Conservation (phyloP, 2,888 invertebrate species). For the Standfussiana lucernea region DNA sequence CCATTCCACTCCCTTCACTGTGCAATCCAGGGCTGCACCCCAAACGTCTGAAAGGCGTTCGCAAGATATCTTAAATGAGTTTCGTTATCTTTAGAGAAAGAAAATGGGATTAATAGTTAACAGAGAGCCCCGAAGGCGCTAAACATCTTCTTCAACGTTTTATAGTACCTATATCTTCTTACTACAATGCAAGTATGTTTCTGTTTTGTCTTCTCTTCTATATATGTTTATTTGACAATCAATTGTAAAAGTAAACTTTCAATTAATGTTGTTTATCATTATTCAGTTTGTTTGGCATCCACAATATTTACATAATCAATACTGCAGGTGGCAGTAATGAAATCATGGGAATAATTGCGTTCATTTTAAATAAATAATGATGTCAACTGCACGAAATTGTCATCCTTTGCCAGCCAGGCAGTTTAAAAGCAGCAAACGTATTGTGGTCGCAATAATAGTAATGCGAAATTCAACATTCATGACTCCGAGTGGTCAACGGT, state of each 20-base stretch:
- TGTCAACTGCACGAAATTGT: conserved; percentile 21
- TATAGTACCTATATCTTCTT: conserved; percentile 33
- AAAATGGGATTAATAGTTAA: conserved; percentile 90
- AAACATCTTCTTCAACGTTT: conserved; percentile 77
- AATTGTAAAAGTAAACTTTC: conserved; percentile 2
- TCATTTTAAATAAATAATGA: conserved; percentile 33
- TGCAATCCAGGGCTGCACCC: conserved; percentile 82
- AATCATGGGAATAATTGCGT: conserved; percentile 32
- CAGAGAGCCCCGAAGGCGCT: conserved; percentile 82
- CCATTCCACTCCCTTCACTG: conserved; percentile 71
- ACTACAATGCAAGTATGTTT: not conserved
- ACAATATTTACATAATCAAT: conserved; percentile 37
- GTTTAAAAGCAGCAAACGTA: conserved; percentile 35
- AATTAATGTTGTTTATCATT: conserved; percentile 8
- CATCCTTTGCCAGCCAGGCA: conserved; percentile 18
- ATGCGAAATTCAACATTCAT: conserved; percentile 68
- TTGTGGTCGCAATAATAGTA: conserved; percentile 56
- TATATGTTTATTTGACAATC: conserved; percentile 20
- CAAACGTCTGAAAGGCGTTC: conserved; percentile 87
- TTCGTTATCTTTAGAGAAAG: conserved; percentile 89
- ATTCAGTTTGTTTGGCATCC: conserved; percentile 26
- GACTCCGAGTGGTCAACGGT: conserved; percentile 62
- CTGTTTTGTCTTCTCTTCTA: not conserved
- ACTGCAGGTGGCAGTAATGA: conserved; percentile 29
- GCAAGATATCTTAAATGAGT: conserved; percentile 90